A percentile compares a stretch with the other conserved stretches of the same genome.
Conservation (phyloP, 1,140 invertebrate species). For the Ridgeia piscesae region DNA sequence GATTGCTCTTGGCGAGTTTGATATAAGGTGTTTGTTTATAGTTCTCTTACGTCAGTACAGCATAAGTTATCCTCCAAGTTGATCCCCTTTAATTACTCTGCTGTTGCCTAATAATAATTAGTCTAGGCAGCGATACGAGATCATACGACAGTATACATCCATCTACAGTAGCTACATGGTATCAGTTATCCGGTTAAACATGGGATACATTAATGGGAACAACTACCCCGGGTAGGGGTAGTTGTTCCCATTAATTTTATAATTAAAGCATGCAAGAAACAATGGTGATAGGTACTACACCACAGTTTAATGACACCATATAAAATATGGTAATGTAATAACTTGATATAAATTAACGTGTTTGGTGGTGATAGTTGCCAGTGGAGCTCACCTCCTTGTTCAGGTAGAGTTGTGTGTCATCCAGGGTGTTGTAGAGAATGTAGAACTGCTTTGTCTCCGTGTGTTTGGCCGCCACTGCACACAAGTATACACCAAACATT, state of each 20-base stretch:
- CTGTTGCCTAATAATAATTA: no score
- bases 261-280: not conserved
- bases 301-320: not conserved
- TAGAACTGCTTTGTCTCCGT: constrained; percentile 97
- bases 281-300: not conserved
- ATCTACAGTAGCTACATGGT: not conserved
- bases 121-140: no score
- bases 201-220: not conserved
- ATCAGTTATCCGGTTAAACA: not conserved
- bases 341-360: not conserved
- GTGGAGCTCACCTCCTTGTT: constrained; percentile 76
- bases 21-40: no score
- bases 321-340: not conserved
- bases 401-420: constrained; percentile 88
- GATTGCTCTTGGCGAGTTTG: no score
- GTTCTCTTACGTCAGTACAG: no score
- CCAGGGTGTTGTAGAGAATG: constrained; percentile 92
- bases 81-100: no score
- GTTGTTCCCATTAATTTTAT: not conserved
- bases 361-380: not conserved
- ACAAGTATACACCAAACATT: not conserved
- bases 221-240: no score
- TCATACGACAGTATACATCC: no score
- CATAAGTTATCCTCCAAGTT: no score
- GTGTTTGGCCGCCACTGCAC: constrained; percentile 78